Base-by-base conservation (phyloP, 1,140 invertebrate species). In the Drosophila orena region DNA sequence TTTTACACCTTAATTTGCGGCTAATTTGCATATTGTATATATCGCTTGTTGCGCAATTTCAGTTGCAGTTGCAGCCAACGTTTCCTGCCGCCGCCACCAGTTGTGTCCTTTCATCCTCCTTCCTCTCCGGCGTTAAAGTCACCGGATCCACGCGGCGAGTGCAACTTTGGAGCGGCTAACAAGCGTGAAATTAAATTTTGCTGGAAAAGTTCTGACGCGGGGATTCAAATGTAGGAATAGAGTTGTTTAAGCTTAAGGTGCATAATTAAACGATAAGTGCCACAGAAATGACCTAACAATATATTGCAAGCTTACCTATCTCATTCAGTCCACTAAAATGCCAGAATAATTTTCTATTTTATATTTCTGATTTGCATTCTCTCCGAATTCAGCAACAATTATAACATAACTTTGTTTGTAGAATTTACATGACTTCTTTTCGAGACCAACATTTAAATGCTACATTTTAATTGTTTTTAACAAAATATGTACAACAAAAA, bases 1-100 rank as follows among this genome's bases (percentile, higher is more conserved):
- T 88, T 83, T 86, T 86, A 88, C 83, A 88, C 83, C 83, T 86
- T 88, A 86, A 86, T 86, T 88, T 86, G 83, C 66, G 60, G 83
- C 83, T 86, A 86, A 86, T 86, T 86, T 86, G 83, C 83, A 86
- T 86, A 76, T 79, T 79, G 79, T 88, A 81, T 88, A 76, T 86
- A 74, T 75, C 58, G 78, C 78, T 75, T 81, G 81, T 78, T 86
- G 81, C 75, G 58, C 83, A 88, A 72, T 81, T 88, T 76, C 75
- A 77, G 68, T 66, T 77, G 53, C 78, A 77, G 53, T 69, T 74
- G 46, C 61, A 47, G 35, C 62, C 58, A 44, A 17, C 42, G 50
- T 50, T 49, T 77, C 61, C 38, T 71, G 54, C 38, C 49, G 35
- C n/a, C n/a, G 14, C 42, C 56, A 3, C 14, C 27, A 57, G 50